These are phyloP conservation scores for Bujurquina vittata DNA, from an alignment of 2,113 vertebrate genomes.

Conservation along the genomic window DNA sequence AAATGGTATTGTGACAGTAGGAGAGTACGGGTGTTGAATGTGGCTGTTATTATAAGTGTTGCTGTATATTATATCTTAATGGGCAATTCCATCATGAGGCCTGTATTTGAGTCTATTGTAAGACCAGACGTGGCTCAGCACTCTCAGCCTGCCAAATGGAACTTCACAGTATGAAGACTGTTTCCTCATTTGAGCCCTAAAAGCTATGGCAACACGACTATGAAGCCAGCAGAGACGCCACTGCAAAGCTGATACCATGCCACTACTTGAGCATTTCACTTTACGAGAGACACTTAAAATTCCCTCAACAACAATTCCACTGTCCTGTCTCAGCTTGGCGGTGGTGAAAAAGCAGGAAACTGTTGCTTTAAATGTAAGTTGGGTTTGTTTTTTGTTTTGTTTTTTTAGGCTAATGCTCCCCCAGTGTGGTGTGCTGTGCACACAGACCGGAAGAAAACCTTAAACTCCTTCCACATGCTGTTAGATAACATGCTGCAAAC, in stretches of 20 bases:
- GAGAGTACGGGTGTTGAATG: conserved; percentile 25
- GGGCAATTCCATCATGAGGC: not conserved
- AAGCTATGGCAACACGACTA: conserved; percentile 54
- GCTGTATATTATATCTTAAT: not conserved
- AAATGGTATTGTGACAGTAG: conserved; percentile 47
- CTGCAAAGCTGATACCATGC: conserved; percentile 20
- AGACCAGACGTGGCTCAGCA: not conserved
- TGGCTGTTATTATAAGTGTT: conserved; percentile 33
- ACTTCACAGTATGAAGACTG: conserved; percentile 45
- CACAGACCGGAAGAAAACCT: not conserved
- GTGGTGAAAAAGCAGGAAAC: conserved; percentile 14
- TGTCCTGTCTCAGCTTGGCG: conserved; percentile 4
- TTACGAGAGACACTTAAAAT: conserved; percentile 53
- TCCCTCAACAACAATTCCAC: conserved; percentile 42
- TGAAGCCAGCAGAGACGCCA: conserved; percentile 6
- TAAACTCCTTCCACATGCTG: not conserved
- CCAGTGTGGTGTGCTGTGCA: not conserved
- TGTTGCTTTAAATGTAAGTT: conserved; percentile 15
- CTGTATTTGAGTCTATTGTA: conserved; percentile 19
- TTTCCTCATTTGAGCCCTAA: conserved; percentile 47
- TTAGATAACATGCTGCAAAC: not conserved
- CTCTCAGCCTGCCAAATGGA: conserved; percentile 41
- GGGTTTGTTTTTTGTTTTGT: not conserved
- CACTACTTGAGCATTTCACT: conserved; percentile 46
- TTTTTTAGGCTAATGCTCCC: conserved; percentile 25